These are phyloP conservation scores for Eulemur albifrons DNA, from an alignment of 2,797 vertebrate species.

Conservation along the genomic window DNA sequence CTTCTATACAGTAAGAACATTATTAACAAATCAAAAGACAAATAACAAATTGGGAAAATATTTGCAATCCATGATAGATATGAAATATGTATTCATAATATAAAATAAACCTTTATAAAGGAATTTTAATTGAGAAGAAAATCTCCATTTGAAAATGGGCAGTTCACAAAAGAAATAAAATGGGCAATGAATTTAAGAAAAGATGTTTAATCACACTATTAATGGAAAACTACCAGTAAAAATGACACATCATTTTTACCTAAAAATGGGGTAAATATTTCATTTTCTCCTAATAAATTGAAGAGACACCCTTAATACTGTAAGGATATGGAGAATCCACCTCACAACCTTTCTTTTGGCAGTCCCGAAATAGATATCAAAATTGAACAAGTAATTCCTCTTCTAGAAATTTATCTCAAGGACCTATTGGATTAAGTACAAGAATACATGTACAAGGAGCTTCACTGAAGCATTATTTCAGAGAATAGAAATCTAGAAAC, in stretches of 20 bases:
- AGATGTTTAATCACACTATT: background rate
- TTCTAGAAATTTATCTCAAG: slow-evolving; percentile 45
- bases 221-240: background rate
- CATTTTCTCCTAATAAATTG: background rate
- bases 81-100: background rate
- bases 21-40: background rate
- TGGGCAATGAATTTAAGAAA: background rate
- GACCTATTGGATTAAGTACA: background rate
- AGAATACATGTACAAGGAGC: background rate
- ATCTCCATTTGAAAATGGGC: background rate
- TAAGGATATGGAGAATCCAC: background rate
- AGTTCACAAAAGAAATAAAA: slow-evolving; percentile 25
- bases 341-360: background rate
- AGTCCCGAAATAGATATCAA: background rate
- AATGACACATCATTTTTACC: background rate
- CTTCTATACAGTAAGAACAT: background rate
- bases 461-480: slow-evolving; percentile 26
- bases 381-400: slow-evolving; percentile 16
- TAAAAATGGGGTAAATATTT: background rate
- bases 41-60: slow-evolving; percentile 3
- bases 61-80: background rate
- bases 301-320: background rate
- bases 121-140: slow-evolving; percentile 20
- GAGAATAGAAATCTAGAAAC: slow-evolving; percentile 1
- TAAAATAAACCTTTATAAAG: slow-evolving; percentile 30